phyloP scores from a whole-genome alignment of 2,888 invertebrate genomes.

The Subacronicta megacephala region DNA sequence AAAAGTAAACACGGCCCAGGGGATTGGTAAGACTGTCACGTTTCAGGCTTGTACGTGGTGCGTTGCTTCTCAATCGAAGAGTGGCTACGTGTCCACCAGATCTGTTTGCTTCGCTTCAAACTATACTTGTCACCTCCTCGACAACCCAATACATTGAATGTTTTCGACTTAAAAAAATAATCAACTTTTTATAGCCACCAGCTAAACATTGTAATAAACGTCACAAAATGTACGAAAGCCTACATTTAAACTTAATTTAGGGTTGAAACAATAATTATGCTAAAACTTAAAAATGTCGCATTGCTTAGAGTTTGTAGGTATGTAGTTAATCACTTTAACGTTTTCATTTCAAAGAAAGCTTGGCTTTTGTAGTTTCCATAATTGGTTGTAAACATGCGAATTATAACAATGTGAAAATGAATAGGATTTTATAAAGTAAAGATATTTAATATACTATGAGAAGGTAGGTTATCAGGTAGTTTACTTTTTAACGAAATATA shows the following conservation, averaged over 20 bases:
- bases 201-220: slow-evolving; percentile 20
- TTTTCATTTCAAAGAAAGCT: slow-evolving; percentile 54
- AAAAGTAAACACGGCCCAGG: slow-evolving; percentile 67
- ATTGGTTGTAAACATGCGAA: slow-evolving; percentile 52
- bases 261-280: slow-evolving; percentile 24
- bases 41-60: slow-evolving; percentile 67
- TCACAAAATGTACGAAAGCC: slow-evolving; percentile 25
- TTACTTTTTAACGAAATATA: too few species aligned
- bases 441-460: slow-evolving; percentile 17
- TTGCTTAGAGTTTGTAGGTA: slow-evolving; percentile 36
- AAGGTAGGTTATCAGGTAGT: slow-evolving; percentile 2
- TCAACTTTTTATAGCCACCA: slow-evolving; percentile 6
- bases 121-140: slow-evolving; percentile 28
- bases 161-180: slow-evolving; percentile 16
- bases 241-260: slow-evolving; percentile 14
- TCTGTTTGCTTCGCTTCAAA: slow-evolving; percentile 24
- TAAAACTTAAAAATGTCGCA: slow-evolving; percentile 38
- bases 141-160: slow-evolving; percentile 16
- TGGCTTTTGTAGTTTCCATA: slow-evolving; percentile 42
- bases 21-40: slow-evolving; percentile 73
- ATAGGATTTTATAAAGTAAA: slow-evolving; percentile 36
- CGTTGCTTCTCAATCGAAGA: slow-evolving; percentile 65
- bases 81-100: slow-evolving; percentile 57
- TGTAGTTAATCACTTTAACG: slow-evolving; percentile 51
- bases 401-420: slow-evolving; percentile 44